Evolutionary conservation across 2,888 invertebrate genomes (phyloP).

Genomic region (Phasia obesa): DNA sequence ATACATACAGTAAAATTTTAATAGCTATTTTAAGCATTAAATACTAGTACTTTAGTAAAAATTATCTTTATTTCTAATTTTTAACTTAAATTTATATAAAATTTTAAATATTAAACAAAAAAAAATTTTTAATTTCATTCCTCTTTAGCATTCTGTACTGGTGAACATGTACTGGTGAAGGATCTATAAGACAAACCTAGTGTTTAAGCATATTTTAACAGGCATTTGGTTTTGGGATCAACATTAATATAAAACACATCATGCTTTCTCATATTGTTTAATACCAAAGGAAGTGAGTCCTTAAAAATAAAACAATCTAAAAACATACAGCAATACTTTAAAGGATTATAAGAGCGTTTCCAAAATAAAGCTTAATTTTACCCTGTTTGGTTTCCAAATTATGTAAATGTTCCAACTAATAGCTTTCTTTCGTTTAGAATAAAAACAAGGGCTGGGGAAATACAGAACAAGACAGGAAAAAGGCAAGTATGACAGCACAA

Average conservation of each 20-base stretch:
- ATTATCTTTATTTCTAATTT: background rate
- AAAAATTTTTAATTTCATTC: background rate
- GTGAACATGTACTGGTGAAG: background rate
- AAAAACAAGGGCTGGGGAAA: too few relatives aligned
- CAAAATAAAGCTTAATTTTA: too few relatives aligned
- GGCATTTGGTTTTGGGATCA: constrained; percentile 56
- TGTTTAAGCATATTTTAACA: constrained; percentile 52
- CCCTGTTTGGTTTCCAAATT: too few relatives aligned
- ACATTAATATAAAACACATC: constrained; percentile 7
- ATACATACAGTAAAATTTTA: too few relatives aligned
- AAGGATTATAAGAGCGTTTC: too few relatives aligned
- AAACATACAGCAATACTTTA: too few relatives aligned
- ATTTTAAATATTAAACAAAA: background rate
- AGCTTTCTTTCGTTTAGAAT: too few relatives aligned
- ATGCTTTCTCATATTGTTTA: background rate
- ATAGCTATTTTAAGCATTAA: too few relatives aligned
- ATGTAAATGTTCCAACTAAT: too few relatives aligned
- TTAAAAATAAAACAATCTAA: background rate
- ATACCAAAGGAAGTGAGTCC: background rate
- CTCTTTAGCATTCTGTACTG: background rate
- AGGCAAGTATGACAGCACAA: too few relatives aligned
- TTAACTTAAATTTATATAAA: background rate
- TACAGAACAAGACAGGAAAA: too few relatives aligned
- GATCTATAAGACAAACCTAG: constrained; percentile 51
- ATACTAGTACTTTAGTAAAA: too few relatives aligned